Evolutionary conservation across 2,113 vertebrate genomes (phyloP).

Genomic region (Melanocharis versteri): DNA sequence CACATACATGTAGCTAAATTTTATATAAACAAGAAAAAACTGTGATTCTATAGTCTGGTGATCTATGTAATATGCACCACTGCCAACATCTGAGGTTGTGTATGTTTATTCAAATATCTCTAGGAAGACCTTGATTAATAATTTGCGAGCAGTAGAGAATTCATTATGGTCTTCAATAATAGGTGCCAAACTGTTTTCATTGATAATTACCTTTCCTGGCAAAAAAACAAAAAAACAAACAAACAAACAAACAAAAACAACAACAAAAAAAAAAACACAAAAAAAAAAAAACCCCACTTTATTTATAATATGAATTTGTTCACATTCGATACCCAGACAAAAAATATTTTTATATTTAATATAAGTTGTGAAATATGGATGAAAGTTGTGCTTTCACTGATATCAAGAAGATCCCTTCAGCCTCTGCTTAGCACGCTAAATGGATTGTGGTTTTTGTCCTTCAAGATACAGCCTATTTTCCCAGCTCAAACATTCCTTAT

Average conservation of each 20-base stretch:
- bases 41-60: background rate
- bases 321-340: background rate
- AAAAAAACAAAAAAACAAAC: background rate
- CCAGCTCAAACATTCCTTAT: background rate
- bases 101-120: background rate
- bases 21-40: background rate
- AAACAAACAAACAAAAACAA: too few relatives aligned
- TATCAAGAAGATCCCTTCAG: background rate
- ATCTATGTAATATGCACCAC: background rate
- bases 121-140: background rate
- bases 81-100: background rate
- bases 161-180: background rate
- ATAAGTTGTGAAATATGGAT: too few relatives aligned
- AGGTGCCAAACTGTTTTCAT: background rate
- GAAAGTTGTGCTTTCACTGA: background rate
- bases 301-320: background rate
- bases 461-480: background rate
- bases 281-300: rapidly evolving
- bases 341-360: background rate
- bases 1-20: background rate
- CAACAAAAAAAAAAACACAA: too few relatives aligned
- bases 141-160: background rate
- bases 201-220: background rate
- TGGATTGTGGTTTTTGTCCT: background rate
- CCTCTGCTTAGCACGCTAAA: background rate